Evolutionary conservation across 53 echinoderm and acorn worm species (phyloP), one percentile per base, ranked within the genome.

Genomic region (Henricia sp.): DNA sequence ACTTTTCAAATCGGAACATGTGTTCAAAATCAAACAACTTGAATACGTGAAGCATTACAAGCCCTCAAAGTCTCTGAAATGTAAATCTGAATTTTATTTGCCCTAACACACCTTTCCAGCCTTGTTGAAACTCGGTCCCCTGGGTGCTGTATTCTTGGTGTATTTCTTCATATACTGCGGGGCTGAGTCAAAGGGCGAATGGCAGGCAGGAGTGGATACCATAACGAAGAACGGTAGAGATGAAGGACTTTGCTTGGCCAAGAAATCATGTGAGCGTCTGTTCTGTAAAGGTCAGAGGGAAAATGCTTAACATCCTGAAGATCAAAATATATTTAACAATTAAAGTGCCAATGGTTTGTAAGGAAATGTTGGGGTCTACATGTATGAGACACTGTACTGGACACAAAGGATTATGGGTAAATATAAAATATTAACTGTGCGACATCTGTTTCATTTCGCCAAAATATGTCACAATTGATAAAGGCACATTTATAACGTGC

Each of bases 141-240:
- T 83, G 0, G 99, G 99, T 25, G 94, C 92, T 24, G 88, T 70
- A 41, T 94, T 90, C 26, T 89, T 82, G 44, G 84, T 92, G 64
- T 89, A 99, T 26, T 99, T 83, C 29, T 92, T 82, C 59, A 78
- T 48, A 82, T 99, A 99, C 71, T 99, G 99, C 39, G 99, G 99
- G 54, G 99, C 99, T n/a, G 99, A 92, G 83, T 94, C 94, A 84
- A 94, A 99, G 6, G 94, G 94, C 41, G 90, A 57, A 40, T 99
- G 99, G 51, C 92, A 92, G 58, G 99, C 99, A 6, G 99, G 99
- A 0, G 99, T 99, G 36, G 99, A 99, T 43, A 94, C 44, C 99
- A 99, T 99, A 72, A 87, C 86, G 69, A 99, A 99, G 88, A 99
- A 99, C 42, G 99, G 99, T 0, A 37, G 34, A 6, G 63, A 50